Evolutionary conservation across 2,797 vertebrate species (phyloP).

Genomic region (Neosilurus mollespiculum): DNA sequence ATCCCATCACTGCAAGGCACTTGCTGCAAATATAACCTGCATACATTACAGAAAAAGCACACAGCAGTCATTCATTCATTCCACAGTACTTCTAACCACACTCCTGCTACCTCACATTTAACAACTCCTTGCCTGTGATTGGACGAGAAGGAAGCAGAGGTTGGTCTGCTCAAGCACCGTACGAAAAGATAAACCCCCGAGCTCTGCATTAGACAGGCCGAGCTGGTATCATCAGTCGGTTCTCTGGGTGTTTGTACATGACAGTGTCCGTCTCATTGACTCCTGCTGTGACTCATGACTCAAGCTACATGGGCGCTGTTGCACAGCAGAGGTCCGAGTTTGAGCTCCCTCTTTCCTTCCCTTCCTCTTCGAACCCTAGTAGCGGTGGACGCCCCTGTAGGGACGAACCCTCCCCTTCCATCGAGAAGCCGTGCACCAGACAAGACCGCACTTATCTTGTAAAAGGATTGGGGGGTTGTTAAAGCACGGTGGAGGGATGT

Average conservation of each 20-base stretch:
- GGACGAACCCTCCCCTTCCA: conserved; percentile 46
- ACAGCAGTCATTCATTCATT: background rate
- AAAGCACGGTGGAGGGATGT: background rate
- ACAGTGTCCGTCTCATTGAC: conserved; percentile 77
- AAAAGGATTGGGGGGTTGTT: background rate
- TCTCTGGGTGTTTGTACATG: conserved; percentile 89
- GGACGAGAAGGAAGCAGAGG: conserved; percentile 22
- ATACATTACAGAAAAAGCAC: background rate
- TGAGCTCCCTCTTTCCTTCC: conserved; percentile 38
- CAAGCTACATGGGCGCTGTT: conserved; percentile 84
- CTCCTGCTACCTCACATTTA: conserved; percentile 21
- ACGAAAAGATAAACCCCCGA: background rate
- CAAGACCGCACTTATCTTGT: background rate
- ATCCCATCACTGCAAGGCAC: conserved; percentile 1
- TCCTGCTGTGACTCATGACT: conserved; percentile 90
- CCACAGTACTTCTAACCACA: background rate
- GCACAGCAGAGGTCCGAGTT: conserved; percentile 59
- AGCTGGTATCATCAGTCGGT: conserved; percentile 98
- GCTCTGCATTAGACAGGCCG: conserved; percentile 79
- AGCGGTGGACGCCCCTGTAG: conserved; percentile 46
- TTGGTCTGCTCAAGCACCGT: conserved; percentile 12
- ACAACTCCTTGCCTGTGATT: conserved; percentile 12
- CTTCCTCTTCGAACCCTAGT: conserved; percentile 29
- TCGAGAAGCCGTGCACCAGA: conserved; percentile 55
- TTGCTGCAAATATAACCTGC: background rate